phyloP scores from a whole-genome alignment of 2,888 invertebrate genomes.

The Netelia fuscicornis region DNA sequence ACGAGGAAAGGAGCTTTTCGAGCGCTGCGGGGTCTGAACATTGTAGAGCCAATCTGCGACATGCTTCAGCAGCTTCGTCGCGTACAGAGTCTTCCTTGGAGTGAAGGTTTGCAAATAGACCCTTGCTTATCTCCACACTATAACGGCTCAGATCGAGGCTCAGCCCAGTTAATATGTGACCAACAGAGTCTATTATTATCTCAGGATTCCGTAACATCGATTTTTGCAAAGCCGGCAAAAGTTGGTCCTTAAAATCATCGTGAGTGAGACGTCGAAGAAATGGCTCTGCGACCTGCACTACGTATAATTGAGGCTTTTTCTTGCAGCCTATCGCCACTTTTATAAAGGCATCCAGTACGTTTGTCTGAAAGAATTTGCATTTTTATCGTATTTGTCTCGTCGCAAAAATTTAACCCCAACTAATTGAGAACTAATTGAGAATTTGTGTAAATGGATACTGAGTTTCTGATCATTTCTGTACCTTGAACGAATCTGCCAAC shows the following conservation, averaged over 20 bases:
- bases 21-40: constrained; percentile 89
- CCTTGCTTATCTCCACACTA: constrained; percentile 92
- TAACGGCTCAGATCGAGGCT: constrained; percentile 92
- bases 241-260: constrained; percentile 89
- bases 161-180: constrained; percentile 90
- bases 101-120: constrained; percentile 93
- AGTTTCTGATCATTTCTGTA: constrained; percentile 76
- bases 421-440: background rate
- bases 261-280: constrained; percentile 88
- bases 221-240: constrained; percentile 95
- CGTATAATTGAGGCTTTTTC: constrained; percentile 89
- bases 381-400: background rate
- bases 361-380: constrained; percentile 84
- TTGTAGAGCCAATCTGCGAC: constrained; percentile 90
- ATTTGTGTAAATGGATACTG: background rate
- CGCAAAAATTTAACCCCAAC: background rate
- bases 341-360: constrained; percentile 89
- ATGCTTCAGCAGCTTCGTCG: constrained; percentile 90
- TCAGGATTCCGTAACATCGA: constrained; percentile 97
- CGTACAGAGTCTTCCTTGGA: constrained; percentile 94
- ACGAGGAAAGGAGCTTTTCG: constrained; percentile 88
- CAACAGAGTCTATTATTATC: constrained; percentile 93
- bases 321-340: constrained; percentile 93
- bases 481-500: constrained; percentile 87
- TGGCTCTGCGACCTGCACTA: constrained; percentile 89